phyloP scores from a whole-genome alignment of 2,797 vertebrate genomes.

The Enteromius trimaculatus region DNA sequence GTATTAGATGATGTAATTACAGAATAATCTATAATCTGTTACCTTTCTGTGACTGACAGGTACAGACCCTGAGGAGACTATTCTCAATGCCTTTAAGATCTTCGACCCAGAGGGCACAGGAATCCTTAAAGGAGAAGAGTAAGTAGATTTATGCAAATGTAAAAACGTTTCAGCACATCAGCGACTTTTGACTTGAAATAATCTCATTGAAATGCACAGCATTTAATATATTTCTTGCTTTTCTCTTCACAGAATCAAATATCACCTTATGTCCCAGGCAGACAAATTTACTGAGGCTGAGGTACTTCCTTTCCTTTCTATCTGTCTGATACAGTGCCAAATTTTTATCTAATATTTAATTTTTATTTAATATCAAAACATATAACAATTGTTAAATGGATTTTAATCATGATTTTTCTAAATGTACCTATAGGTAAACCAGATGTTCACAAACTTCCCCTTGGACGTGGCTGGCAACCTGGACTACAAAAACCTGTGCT shows the following conservation, averaged over 20 bases:
- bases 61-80: constrained; percentile 90
- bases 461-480: constrained; percentile 83
- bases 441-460: constrained; percentile 84
- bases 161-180: neutral
- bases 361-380: neutral
- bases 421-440: constrained; percentile 76
- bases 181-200: neutral
- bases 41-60: constrained; percentile 69
- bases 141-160: constrained; percentile 62
- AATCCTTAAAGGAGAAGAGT: constrained; percentile 88
- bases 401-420: neutral
- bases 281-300: constrained; percentile 89
- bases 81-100: constrained; percentile 90
- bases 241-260: constrained; percentile 81
- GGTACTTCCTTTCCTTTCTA: constrained; percentile 69
- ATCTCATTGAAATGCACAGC: neutral
- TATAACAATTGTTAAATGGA: neutral
- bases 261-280: constrained; percentile 90
- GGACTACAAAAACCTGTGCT: constrained; percentile 84
- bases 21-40: neutral
- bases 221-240: neutral
- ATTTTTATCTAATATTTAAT: neutral
- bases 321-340: neutral
- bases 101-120: constrained; percentile 89
- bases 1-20: neutral